A percentile compares a stretch with the other conserved stretches of the same genome.
Conservation (phyloP, 2,888 invertebrate genomes). For the Leucophenga maculata region DNA sequence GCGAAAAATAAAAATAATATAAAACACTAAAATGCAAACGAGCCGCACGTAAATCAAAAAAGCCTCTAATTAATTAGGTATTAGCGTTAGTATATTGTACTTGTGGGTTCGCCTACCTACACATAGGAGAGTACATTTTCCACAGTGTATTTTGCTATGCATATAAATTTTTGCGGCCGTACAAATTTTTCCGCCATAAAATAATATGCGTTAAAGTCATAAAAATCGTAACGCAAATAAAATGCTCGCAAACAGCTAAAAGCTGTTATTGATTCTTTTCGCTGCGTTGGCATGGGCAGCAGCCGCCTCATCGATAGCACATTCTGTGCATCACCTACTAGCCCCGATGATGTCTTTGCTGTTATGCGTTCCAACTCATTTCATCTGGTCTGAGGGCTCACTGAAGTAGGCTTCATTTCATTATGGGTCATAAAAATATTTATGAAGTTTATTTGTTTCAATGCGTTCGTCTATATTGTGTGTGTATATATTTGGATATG, state of each 20-base stretch:
- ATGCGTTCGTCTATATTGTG: slow-evolving; percentile 4
- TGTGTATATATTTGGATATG: slow-evolving; percentile 8
- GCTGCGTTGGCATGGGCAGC: neutral
- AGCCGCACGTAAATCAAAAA: neutral
- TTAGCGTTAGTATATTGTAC: slow-evolving; percentile 36
- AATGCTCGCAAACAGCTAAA: slow-evolving; percentile 43
- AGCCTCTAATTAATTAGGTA: slow-evolving; percentile 60
- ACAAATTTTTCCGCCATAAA: slow-evolving; percentile 25
- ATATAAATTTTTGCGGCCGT: neutral
- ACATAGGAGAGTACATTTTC: neutral
- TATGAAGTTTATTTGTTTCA: slow-evolving; percentile 38
- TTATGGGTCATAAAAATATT: slow-evolving; percentile 47
- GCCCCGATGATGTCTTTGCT: no score
- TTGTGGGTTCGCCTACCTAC: neutral
- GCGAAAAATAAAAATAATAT: neutral
- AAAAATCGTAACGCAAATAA: slow-evolving; percentile 19
- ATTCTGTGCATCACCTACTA: no score
- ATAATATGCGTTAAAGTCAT: slow-evolving; percentile 24
- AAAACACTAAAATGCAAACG: slow-evolving; percentile 48
- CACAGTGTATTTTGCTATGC: slow-evolving; percentile 7
- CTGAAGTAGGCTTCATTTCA: neutral
- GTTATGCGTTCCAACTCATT: no score
- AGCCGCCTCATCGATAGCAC: neutral
- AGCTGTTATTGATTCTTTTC: slow-evolving; percentile 33
- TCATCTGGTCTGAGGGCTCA: neutral